These are phyloP conservation scores for Momotus momota DNA, from an alignment of 2,797 vertebrate species.

Conservation along the genomic window DNA sequence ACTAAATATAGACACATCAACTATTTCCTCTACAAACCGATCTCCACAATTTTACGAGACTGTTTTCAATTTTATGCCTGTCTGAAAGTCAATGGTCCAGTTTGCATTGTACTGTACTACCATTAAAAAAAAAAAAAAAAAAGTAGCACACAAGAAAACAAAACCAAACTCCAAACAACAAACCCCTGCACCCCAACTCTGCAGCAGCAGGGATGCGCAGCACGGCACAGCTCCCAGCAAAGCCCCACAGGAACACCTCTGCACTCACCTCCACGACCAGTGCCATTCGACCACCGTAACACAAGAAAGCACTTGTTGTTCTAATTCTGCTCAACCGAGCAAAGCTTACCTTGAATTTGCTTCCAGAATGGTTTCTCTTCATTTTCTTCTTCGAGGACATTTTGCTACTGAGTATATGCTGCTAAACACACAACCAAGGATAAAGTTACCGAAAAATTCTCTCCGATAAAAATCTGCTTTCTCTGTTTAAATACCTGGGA, in stretches of 20 bases:
- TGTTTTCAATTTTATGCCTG: neutral
- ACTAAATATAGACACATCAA: neutral
- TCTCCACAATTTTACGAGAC: neutral
- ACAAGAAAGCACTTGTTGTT: too few relatives aligned
- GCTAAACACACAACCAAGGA: fast-evolving
- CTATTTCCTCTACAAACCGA: neutral
- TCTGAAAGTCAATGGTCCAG: neutral
- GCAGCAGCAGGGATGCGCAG: too few relatives aligned
- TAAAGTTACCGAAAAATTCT: fast-evolving
- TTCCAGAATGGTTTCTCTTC: neutral
- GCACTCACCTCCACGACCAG: too few relatives aligned
- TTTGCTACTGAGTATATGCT: fast-evolving
- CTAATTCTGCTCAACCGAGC: fast-evolving
- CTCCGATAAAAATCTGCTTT: fast-evolving
- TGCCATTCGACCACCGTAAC: fast-evolving
- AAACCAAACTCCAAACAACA: too few relatives aligned
- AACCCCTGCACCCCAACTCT: too few relatives aligned
- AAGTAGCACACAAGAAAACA: too few relatives aligned
- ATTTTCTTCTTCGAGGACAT: constrained; percentile 28
- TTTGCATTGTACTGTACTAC: neutral
- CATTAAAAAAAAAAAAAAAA: too few relatives aligned
- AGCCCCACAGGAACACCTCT: fast-evolving
- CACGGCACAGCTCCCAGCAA: neutral
- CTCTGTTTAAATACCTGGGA: neutral
- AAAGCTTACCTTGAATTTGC: neutral